These are phyloP conservation scores for Sebastes elongatus DNA, from an alignment of 2,797 vertebrate genomes.

Conservation along the genomic window DNA sequence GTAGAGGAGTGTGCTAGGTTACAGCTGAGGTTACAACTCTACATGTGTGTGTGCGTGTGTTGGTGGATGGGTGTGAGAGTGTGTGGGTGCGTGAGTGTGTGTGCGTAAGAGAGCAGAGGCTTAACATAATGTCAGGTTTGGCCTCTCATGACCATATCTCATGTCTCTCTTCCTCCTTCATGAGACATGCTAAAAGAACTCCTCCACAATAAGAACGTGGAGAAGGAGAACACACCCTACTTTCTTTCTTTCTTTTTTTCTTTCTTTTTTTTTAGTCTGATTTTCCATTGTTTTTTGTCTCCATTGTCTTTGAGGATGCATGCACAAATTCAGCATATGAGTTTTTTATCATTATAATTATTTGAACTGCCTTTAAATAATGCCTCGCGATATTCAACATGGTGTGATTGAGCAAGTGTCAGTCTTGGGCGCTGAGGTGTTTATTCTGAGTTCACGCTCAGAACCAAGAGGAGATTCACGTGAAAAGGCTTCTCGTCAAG, in stretches of 20 bases:
- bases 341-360: slow-evolving; percentile 51
- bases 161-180: slow-evolving; percentile 46
- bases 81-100: slow-evolving; percentile 48
- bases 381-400: slow-evolving; percentile 65
- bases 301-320: slow-evolving; percentile 75
- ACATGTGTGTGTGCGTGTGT: slow-evolving; percentile 22
- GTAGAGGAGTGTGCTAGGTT: slow-evolving; percentile 66
- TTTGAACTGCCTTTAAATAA: slow-evolving; percentile 69
- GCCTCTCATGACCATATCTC: slow-evolving; percentile 44
- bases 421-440: slow-evolving; percentile 66
- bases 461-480: slow-evolving; percentile 50
- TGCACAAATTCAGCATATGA: slow-evolving; percentile 81
- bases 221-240: slow-evolving; percentile 44
- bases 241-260: slow-evolving; percentile 21
- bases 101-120: slow-evolving; percentile 66
- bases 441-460: slow-evolving; percentile 50
- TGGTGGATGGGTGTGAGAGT: slow-evolving; percentile 28
- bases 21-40: slow-evolving; percentile 69
- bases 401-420: slow-evolving; percentile 53
- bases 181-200: slow-evolving; percentile 67
- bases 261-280: slow-evolving; percentile 24
- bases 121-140: slow-evolving; percentile 48
- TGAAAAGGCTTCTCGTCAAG: slow-evolving; percentile 47
- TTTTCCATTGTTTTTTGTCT: slow-evolving; percentile 44
- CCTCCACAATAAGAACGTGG: slow-evolving; percentile 33